Conservation (phyloP, 2,797 vertebrate genomes). For the Callimico goeldii region DNA sequence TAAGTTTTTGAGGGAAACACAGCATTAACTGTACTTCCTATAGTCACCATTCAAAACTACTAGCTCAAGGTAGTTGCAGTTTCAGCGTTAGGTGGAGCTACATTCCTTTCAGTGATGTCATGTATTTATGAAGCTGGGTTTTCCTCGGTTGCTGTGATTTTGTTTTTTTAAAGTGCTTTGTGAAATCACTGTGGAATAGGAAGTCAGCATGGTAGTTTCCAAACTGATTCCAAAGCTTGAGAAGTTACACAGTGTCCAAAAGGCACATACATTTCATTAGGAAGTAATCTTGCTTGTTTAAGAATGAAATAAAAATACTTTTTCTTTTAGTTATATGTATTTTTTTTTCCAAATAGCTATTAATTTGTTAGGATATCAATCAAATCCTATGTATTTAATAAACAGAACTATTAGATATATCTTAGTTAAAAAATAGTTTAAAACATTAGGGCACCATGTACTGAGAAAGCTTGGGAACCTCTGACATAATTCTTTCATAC, state of each 20-base stretch:
- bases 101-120: not conserved
- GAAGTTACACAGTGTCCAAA: not conserved
- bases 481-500: not conserved
- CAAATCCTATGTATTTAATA: not conserved
- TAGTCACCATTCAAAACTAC: not conserved
- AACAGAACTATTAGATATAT: not conserved
- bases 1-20: not conserved
- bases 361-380: not conserved
- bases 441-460: not conserved
- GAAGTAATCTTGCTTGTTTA: not conserved
- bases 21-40: not conserved
- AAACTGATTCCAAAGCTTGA: not conserved
- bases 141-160: not conserved
- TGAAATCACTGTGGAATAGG: not conserved
- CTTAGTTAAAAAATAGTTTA: not conserved
- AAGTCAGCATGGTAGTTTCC: not conserved
- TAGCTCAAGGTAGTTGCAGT: not conserved
- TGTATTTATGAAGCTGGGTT: not conserved
- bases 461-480: not conserved
- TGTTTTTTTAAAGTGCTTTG: not conserved
- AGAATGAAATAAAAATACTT: conserved; percentile 23
- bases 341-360: conserved; percentile 9
- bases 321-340: not conserved
- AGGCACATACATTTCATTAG: no score
- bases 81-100: not conserved